These are phyloP conservation scores for Trypoxylon attenuatum DNA, from an alignment of 2,888 invertebrate species.

Conservation along the genomic window DNA sequence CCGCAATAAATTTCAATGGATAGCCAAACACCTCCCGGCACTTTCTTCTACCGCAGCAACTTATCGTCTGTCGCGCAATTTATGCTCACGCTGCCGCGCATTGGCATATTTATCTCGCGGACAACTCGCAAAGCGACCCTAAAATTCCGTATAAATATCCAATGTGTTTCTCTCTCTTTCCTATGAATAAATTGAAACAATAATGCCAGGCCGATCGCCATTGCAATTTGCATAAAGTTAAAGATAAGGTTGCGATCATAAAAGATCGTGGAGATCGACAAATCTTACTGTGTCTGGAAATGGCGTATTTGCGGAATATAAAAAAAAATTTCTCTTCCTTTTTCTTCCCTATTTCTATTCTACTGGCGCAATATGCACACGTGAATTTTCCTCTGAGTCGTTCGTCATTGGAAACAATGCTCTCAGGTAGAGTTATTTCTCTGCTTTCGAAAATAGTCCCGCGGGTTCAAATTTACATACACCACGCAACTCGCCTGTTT, in stretches of 20 bases:
- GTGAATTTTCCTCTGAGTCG: no score
- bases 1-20: constrained; percentile 35
- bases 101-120: constrained; percentile 16
- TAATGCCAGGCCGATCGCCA: background rate
- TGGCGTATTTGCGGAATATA: no score
- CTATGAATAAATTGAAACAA: constrained; percentile 16
- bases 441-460: no score
- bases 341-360: no score
- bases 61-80: constrained; percentile 20
- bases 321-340: no score
- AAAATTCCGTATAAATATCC: constrained; percentile 16
- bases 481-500: no score
- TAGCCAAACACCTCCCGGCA: constrained; percentile 13
- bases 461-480: no score
- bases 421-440: no score
- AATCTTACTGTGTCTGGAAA: background rate
- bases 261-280: background rate
- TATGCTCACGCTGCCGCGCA: background rate
- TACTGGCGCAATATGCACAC: no score
- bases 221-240: no score
- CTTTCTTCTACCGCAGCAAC: background rate
- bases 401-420: no score
- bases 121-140: background rate
- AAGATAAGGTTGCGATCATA: background rate
- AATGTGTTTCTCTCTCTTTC: background rate